Evolutionary conservation across 1,140 invertebrate species (phyloP).

Genomic region (Drosophila serrata): DNA sequence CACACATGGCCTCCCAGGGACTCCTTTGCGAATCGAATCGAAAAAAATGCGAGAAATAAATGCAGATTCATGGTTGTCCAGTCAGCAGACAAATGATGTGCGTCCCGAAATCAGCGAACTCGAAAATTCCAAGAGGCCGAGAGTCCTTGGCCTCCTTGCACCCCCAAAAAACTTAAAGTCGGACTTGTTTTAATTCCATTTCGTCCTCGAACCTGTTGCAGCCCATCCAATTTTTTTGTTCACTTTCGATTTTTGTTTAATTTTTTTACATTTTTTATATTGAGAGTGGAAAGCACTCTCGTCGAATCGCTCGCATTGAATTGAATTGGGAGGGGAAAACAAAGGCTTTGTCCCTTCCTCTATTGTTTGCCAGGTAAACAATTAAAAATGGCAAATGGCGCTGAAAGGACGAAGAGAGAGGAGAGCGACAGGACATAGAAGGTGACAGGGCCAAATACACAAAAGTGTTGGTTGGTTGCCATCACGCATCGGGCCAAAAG

Average conservation of each 20-base stretch:
- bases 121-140: constrained; percentile 37
- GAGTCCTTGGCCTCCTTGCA: constrained; percentile 10
- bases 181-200: constrained; percentile 18
- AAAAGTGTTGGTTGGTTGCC: constrained; percentile 36
- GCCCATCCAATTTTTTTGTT: constrained; percentile 32
- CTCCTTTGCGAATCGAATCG: constrained; percentile 8
- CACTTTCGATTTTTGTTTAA: constrained; percentile 12
- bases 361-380: constrained; percentile 66
- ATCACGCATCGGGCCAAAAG: constrained; percentile 22
- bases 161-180: constrained; percentile 8
- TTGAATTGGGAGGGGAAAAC: constrained; percentile 21
- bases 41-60: constrained; percentile 30
- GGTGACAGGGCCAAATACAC: constrained; percentile 36
- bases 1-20: constrained; percentile 38
- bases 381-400: constrained; percentile 75
- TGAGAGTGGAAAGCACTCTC: constrained; percentile 18
- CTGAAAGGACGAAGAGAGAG: not conserved
- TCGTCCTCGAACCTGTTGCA: constrained; percentile 55
- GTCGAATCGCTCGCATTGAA: constrained; percentile 16
- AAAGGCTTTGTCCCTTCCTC: constrained; percentile 26
- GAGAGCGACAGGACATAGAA: constrained; percentile 16
- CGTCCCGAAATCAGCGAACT: constrained; percentile 47
- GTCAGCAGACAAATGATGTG: constrained; percentile 75
- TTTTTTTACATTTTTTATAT: constrained; percentile 3
- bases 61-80: constrained; percentile 58